Conservation (phyloP, 2,888 invertebrate species). For the Sarcophaga carnaria region DNA sequence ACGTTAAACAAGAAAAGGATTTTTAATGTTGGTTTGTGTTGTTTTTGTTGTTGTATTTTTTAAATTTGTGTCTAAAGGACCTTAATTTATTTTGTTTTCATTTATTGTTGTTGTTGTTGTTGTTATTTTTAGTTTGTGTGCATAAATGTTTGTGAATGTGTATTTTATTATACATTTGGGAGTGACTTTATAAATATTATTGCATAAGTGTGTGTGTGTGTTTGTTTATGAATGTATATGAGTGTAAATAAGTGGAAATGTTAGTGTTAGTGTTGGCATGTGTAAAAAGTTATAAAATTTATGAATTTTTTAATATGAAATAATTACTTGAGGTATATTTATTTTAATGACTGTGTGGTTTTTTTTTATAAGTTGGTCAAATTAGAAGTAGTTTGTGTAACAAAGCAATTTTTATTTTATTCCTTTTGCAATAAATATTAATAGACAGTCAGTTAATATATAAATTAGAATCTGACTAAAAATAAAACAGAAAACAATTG, state of each 20-base stretch:
- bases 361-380: conserved; percentile 33
- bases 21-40: neutral
- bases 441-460: no score
- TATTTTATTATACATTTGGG: neutral
- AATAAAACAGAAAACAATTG: no score
- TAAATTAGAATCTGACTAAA: no score
- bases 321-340: conserved; percentile 66
- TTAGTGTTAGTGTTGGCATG: conserved; percentile 1
- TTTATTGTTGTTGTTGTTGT: neutral
- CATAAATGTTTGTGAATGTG: neutral
- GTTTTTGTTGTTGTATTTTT: conserved; percentile 1
- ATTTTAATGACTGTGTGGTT: conserved; percentile 58
- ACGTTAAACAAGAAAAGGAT: conserved; percentile 10
- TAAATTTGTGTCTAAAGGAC: conserved; percentile 19
- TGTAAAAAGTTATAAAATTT: conserved; percentile 32
- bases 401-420: neutral
- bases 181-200: neutral
- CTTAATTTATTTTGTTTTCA: conserved; percentile 28
- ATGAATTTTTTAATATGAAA: conserved; percentile 64
- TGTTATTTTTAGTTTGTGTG: neutral
- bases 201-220: neutral
- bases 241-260: conserved; percentile 7
- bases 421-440: neutral
- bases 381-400: conserved; percentile 1
- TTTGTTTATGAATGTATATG: neutral